Evolutionary conservation across 37 sponge, comb jelly and placozoan species (phyloP).

Genomic region (Haliclona indistincta): DNA sequence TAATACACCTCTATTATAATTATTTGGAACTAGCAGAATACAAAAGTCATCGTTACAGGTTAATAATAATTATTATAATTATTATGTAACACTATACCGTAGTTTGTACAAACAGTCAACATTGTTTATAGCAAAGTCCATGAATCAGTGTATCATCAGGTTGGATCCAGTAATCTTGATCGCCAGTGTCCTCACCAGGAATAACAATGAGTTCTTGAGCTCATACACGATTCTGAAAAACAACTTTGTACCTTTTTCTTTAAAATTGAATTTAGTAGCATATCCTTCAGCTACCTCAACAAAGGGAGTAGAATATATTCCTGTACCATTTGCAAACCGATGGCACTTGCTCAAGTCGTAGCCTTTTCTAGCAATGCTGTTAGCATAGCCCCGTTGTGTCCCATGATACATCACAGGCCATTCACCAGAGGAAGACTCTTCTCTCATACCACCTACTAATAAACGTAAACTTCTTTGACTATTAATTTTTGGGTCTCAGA

Average conservation of each 20-base stretch:
- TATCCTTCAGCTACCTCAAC: conserved; percentile 27
- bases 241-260: conserved; percentile 18
- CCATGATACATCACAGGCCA: conserved; percentile 60
- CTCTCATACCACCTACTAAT: too few species aligned
- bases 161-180: conserved; percentile 18
- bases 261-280: background rate
- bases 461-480: too few species aligned
- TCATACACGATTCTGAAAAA: conserved; percentile 46
- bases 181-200: conserved; percentile 2
- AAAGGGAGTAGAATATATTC: conserved; percentile 37
- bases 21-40: too few species aligned
- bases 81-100: too few species aligned
- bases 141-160: background rate
- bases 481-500: too few species aligned
- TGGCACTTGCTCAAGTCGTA: conserved; percentile 25
- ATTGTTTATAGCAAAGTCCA: conserved; percentile 19
- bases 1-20: background rate
- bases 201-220: conserved; percentile 16
- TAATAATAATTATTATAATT: too few species aligned
- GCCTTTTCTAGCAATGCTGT: conserved; percentile 26
- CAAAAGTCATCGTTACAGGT: too few species aligned
- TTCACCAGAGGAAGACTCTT: too few species aligned
- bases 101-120: too few species aligned
- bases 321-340: conserved; percentile 22
- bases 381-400: conserved; percentile 1